Percentiles rank a stretch among this genome's conserved stretches.
phyloP scores from a whole-genome alignment of 1,140 invertebrate species.

The Brachionus plicatilis region DNA sequence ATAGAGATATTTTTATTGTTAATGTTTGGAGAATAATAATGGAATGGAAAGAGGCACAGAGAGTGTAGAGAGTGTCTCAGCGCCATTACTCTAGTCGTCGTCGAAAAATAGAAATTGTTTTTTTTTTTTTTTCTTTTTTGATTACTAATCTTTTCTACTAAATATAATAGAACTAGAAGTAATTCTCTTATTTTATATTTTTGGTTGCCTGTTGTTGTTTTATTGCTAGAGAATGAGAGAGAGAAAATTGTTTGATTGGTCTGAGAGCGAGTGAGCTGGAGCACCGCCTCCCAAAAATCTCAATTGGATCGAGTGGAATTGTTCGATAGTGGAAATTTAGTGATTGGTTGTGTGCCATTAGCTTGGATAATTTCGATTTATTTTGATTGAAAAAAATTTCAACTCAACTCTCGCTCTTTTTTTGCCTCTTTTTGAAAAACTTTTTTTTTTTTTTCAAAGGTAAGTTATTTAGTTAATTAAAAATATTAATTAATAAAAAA shows the following conservation, averaged over 20 bases:
- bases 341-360: background rate
- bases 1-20: background rate
- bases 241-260: background rate
- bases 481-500: constrained; percentile 33
- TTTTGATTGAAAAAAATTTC: background rate
- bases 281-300: background rate
- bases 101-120: background rate
- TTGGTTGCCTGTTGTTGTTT: constrained; percentile 3
- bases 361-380: background rate
- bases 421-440: background rate
- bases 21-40: background rate
- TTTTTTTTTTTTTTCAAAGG: background rate
- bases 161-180: constrained; percentile 33
- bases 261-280: background rate
- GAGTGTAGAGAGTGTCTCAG: background rate
- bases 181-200: constrained; percentile 31
- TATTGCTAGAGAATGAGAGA: background rate
- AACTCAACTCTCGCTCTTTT: background rate
- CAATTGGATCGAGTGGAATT: background rate
- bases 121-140: background rate
- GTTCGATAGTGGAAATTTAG: background rate
- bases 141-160: constrained; percentile 34
- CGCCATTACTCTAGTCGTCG: background rate
- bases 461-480: constrained; percentile 20
- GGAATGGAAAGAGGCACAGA: background rate